Percentiles rank a stretch among this genome's conserved stretches.
These are phyloP conservation scores for Aldrovandia affinis DNA, from an alignment of 2,797 vertebrate species.

Conservation along the genomic window DNA sequence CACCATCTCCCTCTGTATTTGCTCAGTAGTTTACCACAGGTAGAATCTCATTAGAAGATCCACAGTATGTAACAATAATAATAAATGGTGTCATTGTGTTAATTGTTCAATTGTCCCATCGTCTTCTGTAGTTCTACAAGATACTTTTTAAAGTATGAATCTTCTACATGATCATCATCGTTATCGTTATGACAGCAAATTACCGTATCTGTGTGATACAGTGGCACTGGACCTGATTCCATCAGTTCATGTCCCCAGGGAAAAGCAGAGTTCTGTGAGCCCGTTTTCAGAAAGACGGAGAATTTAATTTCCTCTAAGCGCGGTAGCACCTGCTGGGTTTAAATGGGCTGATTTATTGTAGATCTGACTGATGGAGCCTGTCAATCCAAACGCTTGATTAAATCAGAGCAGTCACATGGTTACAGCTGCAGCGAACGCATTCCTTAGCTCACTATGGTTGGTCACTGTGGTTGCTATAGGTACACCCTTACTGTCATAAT, in stretches of 20 bases:
- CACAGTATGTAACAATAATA: too few relatives aligned
- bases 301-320: background rate
- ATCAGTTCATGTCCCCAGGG: background rate
- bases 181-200: background rate
- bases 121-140: too few relatives aligned
- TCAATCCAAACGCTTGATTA: background rate
- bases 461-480: too few relatives aligned
- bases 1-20: too few relatives aligned
- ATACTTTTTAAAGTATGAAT: background rate
- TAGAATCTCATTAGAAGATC: too few relatives aligned
- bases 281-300: background rate
- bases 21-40: too few relatives aligned
- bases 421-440: background rate
- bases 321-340: background rate
- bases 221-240: background rate
- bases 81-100: too few relatives aligned
- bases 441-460: background rate
- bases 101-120: too few relatives aligned
- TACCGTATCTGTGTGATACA: background rate
- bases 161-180: background rate
- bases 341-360: background rate
- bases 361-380: background rate
- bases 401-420: background rate
- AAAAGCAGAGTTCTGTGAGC: background rate
- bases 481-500: background rate